Percentiles rank a stretch among this genome's conserved stretches.
Conservation (phyloP, 2,888 invertebrate species). For the Ormyrus nitidulus region DNA sequence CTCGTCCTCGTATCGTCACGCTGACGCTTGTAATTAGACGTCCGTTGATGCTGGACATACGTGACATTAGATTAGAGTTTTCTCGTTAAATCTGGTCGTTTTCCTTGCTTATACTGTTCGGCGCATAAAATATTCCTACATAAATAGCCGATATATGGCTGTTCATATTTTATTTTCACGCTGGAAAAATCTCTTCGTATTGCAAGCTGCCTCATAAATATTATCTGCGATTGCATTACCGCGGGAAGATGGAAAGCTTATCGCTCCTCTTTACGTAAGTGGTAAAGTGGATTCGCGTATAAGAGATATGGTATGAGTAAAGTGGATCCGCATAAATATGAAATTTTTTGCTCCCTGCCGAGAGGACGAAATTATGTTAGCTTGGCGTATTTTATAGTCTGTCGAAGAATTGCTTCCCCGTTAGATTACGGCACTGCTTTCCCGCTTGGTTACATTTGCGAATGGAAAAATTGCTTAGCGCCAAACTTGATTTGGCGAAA, state of each 20-base stretch:
- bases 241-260: slow-evolving; percentile 31
- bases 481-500: too few relatives aligned
- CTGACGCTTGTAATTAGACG: too few relatives aligned
- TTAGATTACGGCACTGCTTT: not conserved
- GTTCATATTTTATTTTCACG: not conserved
- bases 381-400: slow-evolving; percentile 29
- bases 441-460: not conserved
- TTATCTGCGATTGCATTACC: slow-evolving; percentile 14
- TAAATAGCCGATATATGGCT: too few relatives aligned
- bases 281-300: slow-evolving; percentile 13
- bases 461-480: too few relatives aligned
- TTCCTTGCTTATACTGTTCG: too few relatives aligned
- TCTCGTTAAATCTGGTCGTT: too few relatives aligned
- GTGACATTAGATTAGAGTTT: too few relatives aligned
- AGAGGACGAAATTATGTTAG: slow-evolving; percentile 45
- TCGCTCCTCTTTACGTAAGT: slow-evolving; percentile 32
- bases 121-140: too few relatives aligned
- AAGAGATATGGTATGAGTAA: slow-evolving; percentile 11
- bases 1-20: too few relatives aligned
- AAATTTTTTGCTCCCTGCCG: slow-evolving; percentile 56
- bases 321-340: slow-evolving; percentile 59
- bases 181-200: not conserved
- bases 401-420: not conserved
- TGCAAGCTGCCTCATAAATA: slow-evolving; percentile 13
- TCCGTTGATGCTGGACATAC: too few relatives aligned